A percentile compares a stretch with the other conserved stretches of the same genome.
These are phyloP conservation scores for Pseudochirops corinnae DNA, from an alignment of 2,797 vertebrate species.

Conservation along the genomic window DNA sequence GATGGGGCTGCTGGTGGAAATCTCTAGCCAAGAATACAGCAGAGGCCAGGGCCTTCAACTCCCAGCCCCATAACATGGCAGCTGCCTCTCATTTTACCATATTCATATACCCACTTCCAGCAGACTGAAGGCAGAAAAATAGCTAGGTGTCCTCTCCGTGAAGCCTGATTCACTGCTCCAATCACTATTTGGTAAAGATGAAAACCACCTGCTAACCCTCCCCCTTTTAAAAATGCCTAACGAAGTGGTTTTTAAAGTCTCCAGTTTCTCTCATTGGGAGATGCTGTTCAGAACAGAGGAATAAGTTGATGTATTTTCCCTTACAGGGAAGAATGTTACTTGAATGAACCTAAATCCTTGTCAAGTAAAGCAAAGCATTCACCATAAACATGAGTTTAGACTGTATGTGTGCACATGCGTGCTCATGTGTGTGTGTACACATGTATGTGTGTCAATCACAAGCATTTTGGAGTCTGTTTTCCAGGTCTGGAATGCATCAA, in stretches of 20 bases:
- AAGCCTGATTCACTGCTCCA: slow-evolving; percentile 41
- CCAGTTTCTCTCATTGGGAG: slow-evolving; percentile 24
- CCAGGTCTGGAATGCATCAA: slow-evolving; percentile 15
- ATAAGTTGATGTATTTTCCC: background rate
- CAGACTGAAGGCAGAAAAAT: slow-evolving; percentile 10
- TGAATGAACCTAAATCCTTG: slow-evolving; percentile 40
- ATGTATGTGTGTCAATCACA: slow-evolving; percentile 22
- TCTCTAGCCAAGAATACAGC: fast-evolving
- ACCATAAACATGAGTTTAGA: background rate
- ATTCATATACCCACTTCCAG: slow-evolving; percentile 20
- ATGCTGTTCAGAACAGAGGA: slow-evolving; percentile 39
- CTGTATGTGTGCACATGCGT: background rate
- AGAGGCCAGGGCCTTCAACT: background rate
- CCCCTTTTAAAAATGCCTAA: background rate
- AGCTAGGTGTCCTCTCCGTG: slow-evolving; percentile 16
- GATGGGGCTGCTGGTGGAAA: background rate
- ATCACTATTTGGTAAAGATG: slow-evolving; percentile 27
- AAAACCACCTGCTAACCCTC: slow-evolving; percentile 2
- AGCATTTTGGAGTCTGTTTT: slow-evolving; percentile 12
- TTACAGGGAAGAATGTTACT: background rate
- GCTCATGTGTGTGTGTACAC: background rate
- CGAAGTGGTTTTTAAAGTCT: background rate
- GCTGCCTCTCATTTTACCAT: background rate
- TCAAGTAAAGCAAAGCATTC: slow-evolving; percentile 41
- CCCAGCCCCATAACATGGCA: slow-evolving; percentile 36